A percentile compares a stretch with the other conserved stretches of the same genome.
Evolutionary conservation across 2,888 invertebrate genomes (phyloP).

Genomic region (Aspidiotus rigidus): DNA sequence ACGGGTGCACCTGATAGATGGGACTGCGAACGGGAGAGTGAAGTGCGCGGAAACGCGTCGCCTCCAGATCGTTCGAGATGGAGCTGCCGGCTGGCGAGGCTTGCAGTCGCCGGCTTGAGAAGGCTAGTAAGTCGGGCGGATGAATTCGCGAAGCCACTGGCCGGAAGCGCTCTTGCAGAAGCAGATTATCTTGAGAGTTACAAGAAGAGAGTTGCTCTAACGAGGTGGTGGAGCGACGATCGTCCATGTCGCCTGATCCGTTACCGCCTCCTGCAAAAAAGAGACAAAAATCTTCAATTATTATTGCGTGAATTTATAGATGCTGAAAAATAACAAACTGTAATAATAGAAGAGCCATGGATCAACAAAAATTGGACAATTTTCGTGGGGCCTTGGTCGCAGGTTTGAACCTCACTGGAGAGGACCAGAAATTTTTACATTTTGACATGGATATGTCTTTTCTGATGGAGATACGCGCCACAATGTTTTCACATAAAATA

Average conservation of each 20-base stretch:
- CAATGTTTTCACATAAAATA: no score
- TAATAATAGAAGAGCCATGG: no score
- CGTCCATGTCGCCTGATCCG: slow-evolving; percentile 42
- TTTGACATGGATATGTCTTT: no score
- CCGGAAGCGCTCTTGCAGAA: slow-evolving; percentile 36
- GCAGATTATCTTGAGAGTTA: slow-evolving; percentile 26
- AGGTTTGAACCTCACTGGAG: no score
- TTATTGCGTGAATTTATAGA: no score
- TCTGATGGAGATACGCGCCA: no score
- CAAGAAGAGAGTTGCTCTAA: slow-evolving; percentile 30
- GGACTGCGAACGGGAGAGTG: slow-evolving; percentile 52
- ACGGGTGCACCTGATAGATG: slow-evolving; percentile 44
- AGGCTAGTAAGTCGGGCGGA: slow-evolving; percentile 67
- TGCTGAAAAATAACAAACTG: no score
- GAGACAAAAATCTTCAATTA: not conserved
- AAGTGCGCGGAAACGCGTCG: slow-evolving; percentile 39
- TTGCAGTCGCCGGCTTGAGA: slow-evolving; percentile 52
- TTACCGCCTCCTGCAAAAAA: slow-evolving; percentile 45
- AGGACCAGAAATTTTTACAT: no score
- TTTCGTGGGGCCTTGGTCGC: no score
- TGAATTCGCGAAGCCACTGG: slow-evolving; percentile 48
- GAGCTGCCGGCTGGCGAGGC: slow-evolving; percentile 72
- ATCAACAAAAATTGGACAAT: no score
- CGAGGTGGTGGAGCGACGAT: slow-evolving; percentile 35
- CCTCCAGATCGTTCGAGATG: slow-evolving; percentile 66